A percentile compares a stretch with the other conserved stretches of the same genome.
Evolutionary conservation across 2,113 vertebrate species (phyloP).

Genomic region (Takifugu flavidus): DNA sequence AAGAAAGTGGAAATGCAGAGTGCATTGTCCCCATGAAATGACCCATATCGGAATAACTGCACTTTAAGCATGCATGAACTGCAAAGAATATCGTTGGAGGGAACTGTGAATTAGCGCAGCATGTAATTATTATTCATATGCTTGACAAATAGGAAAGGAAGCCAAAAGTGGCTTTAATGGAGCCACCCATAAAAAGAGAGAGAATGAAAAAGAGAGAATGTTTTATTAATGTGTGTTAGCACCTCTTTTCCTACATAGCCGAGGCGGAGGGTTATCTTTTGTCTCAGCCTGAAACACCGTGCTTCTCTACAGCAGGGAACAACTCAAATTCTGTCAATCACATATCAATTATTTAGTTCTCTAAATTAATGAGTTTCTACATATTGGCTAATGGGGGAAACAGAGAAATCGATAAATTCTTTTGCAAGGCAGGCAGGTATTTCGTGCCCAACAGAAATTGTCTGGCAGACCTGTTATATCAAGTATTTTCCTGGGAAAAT

Average conservation of each 20-base stretch:
- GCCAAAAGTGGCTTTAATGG: slow-evolving; percentile 35
- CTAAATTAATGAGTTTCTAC: not conserved
- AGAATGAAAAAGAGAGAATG: slow-evolving; percentile 12
- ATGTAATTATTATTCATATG: slow-evolving; percentile 69
- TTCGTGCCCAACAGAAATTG: not conserved
- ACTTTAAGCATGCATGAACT: slow-evolving; percentile 66
- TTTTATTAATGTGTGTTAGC: slow-evolving; percentile 57
- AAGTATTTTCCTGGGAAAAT: slow-evolving; percentile 2
- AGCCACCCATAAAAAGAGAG: slow-evolving; percentile 30
- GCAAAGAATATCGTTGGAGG: slow-evolving; percentile 44
- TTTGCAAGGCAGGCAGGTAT: not conserved
- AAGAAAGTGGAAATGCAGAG: slow-evolving; percentile 38
- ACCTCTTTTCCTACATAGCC: slow-evolving; percentile 8
- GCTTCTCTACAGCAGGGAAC: slow-evolving; percentile 25
- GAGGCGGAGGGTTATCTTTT: too few species aligned
- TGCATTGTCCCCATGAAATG: slow-evolving; percentile 61
- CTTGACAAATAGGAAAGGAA: slow-evolving; percentile 55
- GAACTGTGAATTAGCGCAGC: slow-evolving; percentile 61
- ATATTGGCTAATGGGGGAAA: too few species aligned
- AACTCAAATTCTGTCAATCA: slow-evolving; percentile 12
- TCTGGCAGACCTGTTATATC: not conserved
- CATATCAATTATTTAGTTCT: not conserved
- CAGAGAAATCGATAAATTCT: not conserved
- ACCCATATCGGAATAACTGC: slow-evolving; percentile 64
- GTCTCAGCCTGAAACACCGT: slow-evolving; percentile 29